Base-by-base conservation (phyloP, 2,113 vertebrate genomes). In the Talpa occidentalis region DNA sequence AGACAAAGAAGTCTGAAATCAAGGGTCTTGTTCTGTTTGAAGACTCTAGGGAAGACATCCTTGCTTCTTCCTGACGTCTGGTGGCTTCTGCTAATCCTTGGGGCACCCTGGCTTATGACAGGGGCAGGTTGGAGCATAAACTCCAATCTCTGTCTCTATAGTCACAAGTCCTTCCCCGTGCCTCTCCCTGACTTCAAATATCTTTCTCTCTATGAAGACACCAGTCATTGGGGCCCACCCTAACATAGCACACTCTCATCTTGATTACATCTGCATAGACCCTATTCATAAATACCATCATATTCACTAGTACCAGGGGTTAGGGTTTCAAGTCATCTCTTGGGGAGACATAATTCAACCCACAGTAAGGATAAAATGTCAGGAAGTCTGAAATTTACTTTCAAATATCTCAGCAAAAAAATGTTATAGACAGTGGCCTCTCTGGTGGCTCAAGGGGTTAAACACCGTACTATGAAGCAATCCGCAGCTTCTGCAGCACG, bases 381-480 rank as follows among this genome's bases (percentile, higher is more conserved):
- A 82, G 28, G 60, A 91, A 70, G 82, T 56, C 54, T 82, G 44
- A 70, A 91, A 83, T 78, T 35, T 49, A 78, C 32, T 62, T 91
- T 83, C 52, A 72, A 56, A n/a, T 56, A 15, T 83, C 59, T 91
- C 54, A 24, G 54, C 30, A n/a, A 74, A 73, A 40, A 37, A 44
- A 59, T 22, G 12, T 40, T 56, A 72, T 42, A 69, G 21, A 22
- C 22, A 81, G 3, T 8, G 44, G 44, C 44, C 44, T 44, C 44
- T 10, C 44, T 44, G 44, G 44, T 44, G 44, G 44, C 44, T 44
- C 44, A 44, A 10, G 5, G 10, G 44, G 44, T 44, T 44, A 44
- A 44, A 10, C 44, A 44, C 44, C 44, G 44, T 10, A 44, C 44
- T 44, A 10, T 44, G 44, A 44, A 44, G 44, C 44, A 44, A 6